Evolutionary conservation across 2,888 invertebrate genomes (phyloP), one percentile per base, ranked within the genome.

Genomic region (Penaeus monodon): DNA sequence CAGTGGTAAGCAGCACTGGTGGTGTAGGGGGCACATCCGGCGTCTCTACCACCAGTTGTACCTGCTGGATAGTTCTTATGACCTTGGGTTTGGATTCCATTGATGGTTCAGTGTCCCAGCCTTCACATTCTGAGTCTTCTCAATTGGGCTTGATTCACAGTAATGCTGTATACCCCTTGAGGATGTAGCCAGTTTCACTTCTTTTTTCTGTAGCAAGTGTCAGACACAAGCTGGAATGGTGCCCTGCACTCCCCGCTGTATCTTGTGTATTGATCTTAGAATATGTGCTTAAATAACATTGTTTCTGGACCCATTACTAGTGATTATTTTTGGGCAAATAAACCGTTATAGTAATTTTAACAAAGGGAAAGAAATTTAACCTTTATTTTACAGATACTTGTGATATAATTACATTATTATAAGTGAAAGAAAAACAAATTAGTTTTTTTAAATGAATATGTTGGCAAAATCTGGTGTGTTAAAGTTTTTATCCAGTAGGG

Each of bases 11-110:
- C 65, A 85, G 65, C 74, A 66, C 64, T 20, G 44, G 44, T 49
- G 87, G 81, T 79, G 86, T 78, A n/a, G 81, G 80, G 22, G 87
- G 79, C 22, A 82, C 70, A 68, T 64, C 83, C 70, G 88, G 88
- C 24, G 84, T 89, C 81, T 89, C 90, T 33, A 88, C 86, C 68
- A 90, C 80, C 90, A 90, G 81, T 70, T 88, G 49, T 88, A 88
- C 74, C 84, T 90, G 17, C 85, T 90, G 49, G 90, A 90, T 83
- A 84, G 84, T 33, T 85, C 88, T 4, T 88, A 88, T 64, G 90
- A 90, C 66, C 78, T 90, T 22, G 88, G n/a, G 89, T 64, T 74
- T 90, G 83, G 90, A 90, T 77, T 90, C 90, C 66, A 90, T 90
- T 57, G 90, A 88, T 44, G 90, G 88, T 33, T 86, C 86, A 27